These are phyloP conservation scores for Cryptocephalus moraei DNA, from an alignment of 2,888 invertebrate genomes.

Conservation along the genomic window DNA sequence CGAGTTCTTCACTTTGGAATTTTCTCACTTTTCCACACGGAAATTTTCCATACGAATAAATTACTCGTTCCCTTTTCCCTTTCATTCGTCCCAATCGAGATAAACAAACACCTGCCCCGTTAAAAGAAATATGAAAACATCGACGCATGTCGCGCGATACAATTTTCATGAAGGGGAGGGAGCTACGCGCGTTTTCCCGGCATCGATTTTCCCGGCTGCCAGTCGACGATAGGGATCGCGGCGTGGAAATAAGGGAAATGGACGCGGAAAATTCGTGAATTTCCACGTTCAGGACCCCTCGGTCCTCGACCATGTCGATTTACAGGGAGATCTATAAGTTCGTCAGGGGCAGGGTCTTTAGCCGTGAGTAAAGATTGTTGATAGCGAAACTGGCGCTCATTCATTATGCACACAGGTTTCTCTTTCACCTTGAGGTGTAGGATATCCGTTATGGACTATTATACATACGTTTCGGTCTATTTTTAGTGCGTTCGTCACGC, in stretches of 20 bases:
- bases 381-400: neutral
- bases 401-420: neutral
- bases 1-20: too few species aligned
- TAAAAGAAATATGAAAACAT: neutral
- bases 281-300: slow-evolving; percentile 2
- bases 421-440: neutral
- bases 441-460: neutral
- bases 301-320: slow-evolving; percentile 15
- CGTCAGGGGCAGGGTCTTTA: slow-evolving; percentile 16
- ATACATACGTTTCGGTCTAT: neutral
- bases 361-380: slow-evolving; percentile 16
- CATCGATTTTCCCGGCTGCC: neutral
- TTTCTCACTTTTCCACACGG: too few species aligned
- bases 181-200: neutral
- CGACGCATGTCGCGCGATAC: neutral
- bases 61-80: too few species aligned
- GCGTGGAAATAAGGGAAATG: neutral
- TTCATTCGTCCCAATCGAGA: too few species aligned
- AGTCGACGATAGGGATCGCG: slow-evolving; percentile 7
- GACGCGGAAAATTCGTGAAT: slow-evolving; percentile 1
- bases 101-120: too few species aligned
- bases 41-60: too few species aligned
- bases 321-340: slow-evolving; percentile 15
- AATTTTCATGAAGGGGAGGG: neutral
- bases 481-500: too few species aligned